Percentiles rank a stretch among this genome's conserved stretches.
Conservation (phyloP, 2,797 vertebrate genomes). For the Pseudocheirus occidentalis region DNA sequence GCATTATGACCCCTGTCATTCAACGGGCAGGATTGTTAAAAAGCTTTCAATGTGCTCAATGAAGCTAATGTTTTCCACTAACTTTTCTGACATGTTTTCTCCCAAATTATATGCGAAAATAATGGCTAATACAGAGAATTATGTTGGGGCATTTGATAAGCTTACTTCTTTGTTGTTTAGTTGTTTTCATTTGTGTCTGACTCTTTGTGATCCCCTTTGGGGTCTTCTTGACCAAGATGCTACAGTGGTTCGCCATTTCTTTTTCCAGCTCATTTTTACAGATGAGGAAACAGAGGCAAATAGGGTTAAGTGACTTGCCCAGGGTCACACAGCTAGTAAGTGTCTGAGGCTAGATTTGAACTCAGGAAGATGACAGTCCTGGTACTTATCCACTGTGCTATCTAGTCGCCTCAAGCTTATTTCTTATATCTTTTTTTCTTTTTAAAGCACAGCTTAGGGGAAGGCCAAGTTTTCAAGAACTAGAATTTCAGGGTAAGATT, state of each 20-base stretch:
- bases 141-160: slow-evolving; percentile 29
- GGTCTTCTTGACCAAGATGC: not conserved
- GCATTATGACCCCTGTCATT: not conserved
- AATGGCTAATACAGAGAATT: not conserved
- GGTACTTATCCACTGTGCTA: too few relatives aligned
- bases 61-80: not conserved
- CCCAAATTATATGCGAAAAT: not conserved
- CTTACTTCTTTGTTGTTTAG: not conserved
- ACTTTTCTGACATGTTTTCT: not conserved
- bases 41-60: not conserved
- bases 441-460: slow-evolving; percentile 9
- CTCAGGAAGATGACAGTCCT: not conserved
- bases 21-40: not conserved
- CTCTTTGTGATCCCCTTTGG: not conserved
- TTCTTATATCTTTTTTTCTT: not conserved
- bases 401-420: too few relatives aligned
- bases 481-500: not conserved
- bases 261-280: not conserved
- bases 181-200: not conserved
- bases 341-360: not conserved
- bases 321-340: not conserved
- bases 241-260: not conserved
- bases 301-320: not conserved
- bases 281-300: not conserved
- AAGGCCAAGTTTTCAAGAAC: slow-evolving; percentile 38